Evolutionary conservation across 2,888 invertebrate genomes (phyloP).

Genomic region (Xestia ashworthii): DNA sequence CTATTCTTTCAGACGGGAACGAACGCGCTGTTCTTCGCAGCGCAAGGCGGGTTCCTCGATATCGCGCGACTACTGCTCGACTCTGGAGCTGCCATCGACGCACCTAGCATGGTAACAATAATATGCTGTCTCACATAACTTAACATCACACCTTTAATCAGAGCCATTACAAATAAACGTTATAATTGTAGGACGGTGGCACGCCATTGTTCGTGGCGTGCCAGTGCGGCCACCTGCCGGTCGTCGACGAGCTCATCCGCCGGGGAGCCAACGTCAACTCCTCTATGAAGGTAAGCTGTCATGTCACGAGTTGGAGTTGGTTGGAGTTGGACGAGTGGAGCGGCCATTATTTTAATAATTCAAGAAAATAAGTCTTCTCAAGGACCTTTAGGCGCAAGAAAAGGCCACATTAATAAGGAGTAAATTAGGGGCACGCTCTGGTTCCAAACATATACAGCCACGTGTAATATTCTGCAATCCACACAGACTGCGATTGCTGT

Average conservation of each 20-base stretch:
- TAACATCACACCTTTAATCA: too few relatives aligned
- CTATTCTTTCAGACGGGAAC: conserved; percentile 94
- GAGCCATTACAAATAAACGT: not conserved
- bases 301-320: too few relatives aligned
- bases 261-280: conserved; percentile 95
- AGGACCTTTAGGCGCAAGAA: too few relatives aligned
- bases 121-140: not conserved
- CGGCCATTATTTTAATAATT: too few relatives aligned
- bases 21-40: conserved; percentile 97
- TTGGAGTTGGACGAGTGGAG: too few relatives aligned
- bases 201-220: conserved; percentile 98
- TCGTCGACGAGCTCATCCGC: conserved; percentile 95
- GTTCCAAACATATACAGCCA: too few relatives aligned
- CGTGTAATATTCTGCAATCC: too few relatives aligned
- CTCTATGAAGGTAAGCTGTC: conserved; percentile 94
- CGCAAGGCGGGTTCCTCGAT: conserved; percentile 97
- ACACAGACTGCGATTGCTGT: too few relatives aligned
- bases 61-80: conserved; percentile 95
- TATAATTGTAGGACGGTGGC: conserved; percentile 95
- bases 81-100: conserved; percentile 94
- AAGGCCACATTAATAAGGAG: too few relatives aligned
- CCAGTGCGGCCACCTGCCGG: conserved; percentile 97
- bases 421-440: too few relatives aligned
- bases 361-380: too few relatives aligned
- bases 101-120: conserved; percentile 92